Evolutionary conservation across 2,888 invertebrate genomes (phyloP).

Genomic region (Sarcophaga subvicina): DNA sequence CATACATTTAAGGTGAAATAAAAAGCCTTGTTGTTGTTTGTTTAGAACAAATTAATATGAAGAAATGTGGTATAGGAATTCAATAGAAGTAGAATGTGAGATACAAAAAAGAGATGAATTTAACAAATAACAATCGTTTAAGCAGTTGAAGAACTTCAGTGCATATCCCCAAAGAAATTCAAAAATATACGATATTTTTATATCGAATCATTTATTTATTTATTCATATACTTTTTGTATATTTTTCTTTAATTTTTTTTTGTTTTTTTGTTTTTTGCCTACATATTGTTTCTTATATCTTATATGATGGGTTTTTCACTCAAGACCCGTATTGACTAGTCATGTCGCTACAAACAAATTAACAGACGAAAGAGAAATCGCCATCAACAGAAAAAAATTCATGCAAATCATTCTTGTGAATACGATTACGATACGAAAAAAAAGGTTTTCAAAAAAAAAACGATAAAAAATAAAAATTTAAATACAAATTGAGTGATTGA

Average conservation of each 20-base stretch:
- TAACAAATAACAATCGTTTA: slow-evolving; percentile 20
- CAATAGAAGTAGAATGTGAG: background rate
- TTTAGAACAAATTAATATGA: slow-evolving; percentile 13
- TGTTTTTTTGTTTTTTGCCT: too few relatives aligned
- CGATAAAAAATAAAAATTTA: background rate
- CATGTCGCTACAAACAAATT: background rate
- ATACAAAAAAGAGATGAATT: slow-evolving; percentile 3
- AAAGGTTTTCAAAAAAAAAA: background rate
- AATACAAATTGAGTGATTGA: background rate
- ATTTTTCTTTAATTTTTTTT: background rate
- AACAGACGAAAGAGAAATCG: slow-evolving; percentile 37
- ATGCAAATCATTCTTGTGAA: slow-evolving; percentile 54
- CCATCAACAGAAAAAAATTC: slow-evolving; percentile 25
- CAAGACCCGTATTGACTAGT: background rate
- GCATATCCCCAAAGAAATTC: background rate
- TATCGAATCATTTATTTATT: background rate
- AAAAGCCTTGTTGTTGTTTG: background rate
- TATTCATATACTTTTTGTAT: background rate
- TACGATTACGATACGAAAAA: background rate
- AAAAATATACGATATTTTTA: background rate
- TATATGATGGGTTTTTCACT: background rate
- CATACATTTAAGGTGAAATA: background rate
- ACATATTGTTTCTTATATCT: slow-evolving; percentile 5
- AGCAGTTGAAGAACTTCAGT: slow-evolving; percentile 20
- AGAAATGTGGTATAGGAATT: background rate